phyloP scores from a whole-genome alignment of 1,140 invertebrate species.

The Drosophila sucinea region DNA sequence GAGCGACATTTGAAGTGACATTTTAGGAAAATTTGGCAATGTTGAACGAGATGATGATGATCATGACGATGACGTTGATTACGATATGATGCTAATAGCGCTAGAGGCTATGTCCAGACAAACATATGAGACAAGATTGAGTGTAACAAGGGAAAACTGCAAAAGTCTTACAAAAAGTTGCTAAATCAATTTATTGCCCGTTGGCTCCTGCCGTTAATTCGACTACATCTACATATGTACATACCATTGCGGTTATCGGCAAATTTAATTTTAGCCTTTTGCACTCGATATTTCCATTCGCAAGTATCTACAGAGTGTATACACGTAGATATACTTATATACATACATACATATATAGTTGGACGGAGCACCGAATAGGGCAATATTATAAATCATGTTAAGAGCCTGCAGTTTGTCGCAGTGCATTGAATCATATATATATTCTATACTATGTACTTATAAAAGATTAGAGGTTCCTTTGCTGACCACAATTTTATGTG shows the following conservation, averaged over 20 bases:
- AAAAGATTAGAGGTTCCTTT: no score
- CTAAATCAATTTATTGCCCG: constrained; percentile 61
- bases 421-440: no score
- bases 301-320: background rate
- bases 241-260: constrained; percentile 33
- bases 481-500: no score
- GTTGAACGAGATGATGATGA: background rate
- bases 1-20: constrained; percentile 73
- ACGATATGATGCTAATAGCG: constrained; percentile 18
- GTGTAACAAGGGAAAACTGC: no score
- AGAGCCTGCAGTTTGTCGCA: no score
- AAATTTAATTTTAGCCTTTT: constrained; percentile 49
- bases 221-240: no score
- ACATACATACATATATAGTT: no score
- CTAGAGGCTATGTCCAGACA: constrained; percentile 26
- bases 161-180: constrained; percentile 26
- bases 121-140: background rate
- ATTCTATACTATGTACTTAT: no score
- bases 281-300: constrained; percentile 18
- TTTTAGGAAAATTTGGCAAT: constrained; percentile 47
- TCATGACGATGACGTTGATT: background rate
- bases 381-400: no score
- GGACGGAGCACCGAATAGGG: no score
- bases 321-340: no score
- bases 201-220: background rate